These are phyloP conservation scores for Malaclemys terrapin DNA, from an alignment of 2,113 vertebrate genomes.

Conservation along the genomic window DNA sequence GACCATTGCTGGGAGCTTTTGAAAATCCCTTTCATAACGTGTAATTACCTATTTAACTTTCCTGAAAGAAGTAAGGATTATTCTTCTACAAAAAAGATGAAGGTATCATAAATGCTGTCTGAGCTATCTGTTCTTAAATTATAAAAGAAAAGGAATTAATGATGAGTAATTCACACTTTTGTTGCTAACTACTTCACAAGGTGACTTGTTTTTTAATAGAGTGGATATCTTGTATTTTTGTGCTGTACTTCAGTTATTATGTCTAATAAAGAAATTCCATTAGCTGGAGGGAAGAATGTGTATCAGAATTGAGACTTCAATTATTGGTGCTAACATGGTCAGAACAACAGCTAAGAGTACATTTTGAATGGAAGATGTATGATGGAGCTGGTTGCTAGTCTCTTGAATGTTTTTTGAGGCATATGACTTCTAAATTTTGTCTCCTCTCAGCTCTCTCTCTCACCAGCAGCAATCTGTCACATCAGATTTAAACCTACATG, in stretches of 20 bases:
- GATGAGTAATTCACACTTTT: neutral
- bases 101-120: neutral
- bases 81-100: neutral
- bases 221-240: neutral
- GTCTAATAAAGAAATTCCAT: neutral
- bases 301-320: neutral
- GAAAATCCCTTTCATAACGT: neutral
- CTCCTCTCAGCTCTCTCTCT: slow-evolving; percentile 48
- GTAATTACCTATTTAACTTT: neutral
- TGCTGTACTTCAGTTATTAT: neutral
- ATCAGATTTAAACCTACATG: slow-evolving; percentile 75
- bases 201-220: neutral
- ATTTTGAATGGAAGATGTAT: slow-evolving; percentile 49
- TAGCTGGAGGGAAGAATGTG: neutral
- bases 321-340: slow-evolving; percentile 30
- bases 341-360: slow-evolving; percentile 38
- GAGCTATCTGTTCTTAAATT: neutral
- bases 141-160: neutral
- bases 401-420: slow-evolving; percentile 73
- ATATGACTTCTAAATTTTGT: slow-evolving; percentile 66
- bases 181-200: neutral
- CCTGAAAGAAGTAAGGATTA: neutral
- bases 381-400: slow-evolving; percentile 76
- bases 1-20: neutral
- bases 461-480: slow-evolving; percentile 79